Percentiles rank a stretch among this genome's conserved stretches.
These are phyloP conservation scores for Oncorhynchus masou DNA, from an alignment of 2,113 vertebrate species.

Conservation along the genomic window DNA sequence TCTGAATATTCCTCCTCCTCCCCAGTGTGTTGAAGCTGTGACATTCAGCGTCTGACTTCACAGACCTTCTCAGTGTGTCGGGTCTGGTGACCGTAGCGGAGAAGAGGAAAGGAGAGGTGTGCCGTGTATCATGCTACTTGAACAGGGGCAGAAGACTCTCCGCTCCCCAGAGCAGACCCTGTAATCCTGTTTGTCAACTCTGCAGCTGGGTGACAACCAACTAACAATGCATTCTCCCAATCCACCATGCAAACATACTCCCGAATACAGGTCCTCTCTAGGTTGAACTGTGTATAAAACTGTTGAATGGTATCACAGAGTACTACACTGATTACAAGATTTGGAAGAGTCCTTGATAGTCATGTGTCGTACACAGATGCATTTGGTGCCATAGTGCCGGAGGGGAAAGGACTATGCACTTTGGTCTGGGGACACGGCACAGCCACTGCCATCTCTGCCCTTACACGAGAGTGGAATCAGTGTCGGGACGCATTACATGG, in stretches of 20 bases:
- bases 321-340: background rate
- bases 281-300: conserved; percentile 12
- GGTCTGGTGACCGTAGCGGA: conserved; percentile 46
- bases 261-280: conserved; percentile 54
- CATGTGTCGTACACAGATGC: background rate
- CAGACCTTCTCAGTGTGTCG: conserved; percentile 67
- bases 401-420: background rate
- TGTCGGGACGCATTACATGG: conserved; percentile 8
- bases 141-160: too few species aligned
- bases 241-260: conserved; percentile 40
- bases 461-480: conserved; percentile 1
- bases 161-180: conserved; percentile 44
- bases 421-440: background rate
- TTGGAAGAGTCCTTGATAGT: background rate
- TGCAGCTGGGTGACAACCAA: conserved; percentile 58
- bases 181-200: conserved; percentile 73
- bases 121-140: conserved; percentile 57
- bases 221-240: conserved; percentile 50
- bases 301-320: too few species aligned
- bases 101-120: conserved; percentile 18
- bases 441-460: conserved; percentile 2
- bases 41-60: conserved; percentile 67
- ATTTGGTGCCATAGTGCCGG: background rate
- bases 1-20: conserved; percentile 48
- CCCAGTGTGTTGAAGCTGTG: conserved; percentile 66